Percentiles rank a stretch among this genome's conserved stretches.
These are phyloP conservation scores for Uropetala carovei DNA, from an alignment of 2,888 invertebrate genomes.

Conservation along the genomic window DNA sequence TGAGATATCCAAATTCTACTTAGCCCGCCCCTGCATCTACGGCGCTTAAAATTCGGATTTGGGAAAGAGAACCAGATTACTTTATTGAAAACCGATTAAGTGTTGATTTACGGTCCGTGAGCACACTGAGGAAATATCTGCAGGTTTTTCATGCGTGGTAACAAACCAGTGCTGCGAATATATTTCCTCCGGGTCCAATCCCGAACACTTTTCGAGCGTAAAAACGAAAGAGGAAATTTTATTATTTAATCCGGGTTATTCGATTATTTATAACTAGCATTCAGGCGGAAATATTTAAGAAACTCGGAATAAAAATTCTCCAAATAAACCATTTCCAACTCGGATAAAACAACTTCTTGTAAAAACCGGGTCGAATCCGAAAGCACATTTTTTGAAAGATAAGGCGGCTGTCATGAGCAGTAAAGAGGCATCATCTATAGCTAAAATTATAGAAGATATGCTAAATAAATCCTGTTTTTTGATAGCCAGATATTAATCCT, in stretches of 20 bases:
- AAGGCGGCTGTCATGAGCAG: no score
- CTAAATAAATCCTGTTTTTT: no score
- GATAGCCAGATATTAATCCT: no score
- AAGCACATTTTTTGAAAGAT: no score
- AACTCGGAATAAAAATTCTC: no score
- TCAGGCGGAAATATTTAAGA: no score
- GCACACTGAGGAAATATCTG: constrained; percentile 33
- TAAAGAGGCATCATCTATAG: no score
- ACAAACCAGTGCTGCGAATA: not conserved
- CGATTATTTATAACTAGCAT: not conserved
- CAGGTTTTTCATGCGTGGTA: constrained; percentile 37
- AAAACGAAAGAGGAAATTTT: not conserved
- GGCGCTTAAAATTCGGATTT: constrained; percentile 23
- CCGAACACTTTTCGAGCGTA: not conserved
- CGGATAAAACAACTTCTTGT: no score
- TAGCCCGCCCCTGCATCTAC: not conserved
- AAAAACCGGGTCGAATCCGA: no score
- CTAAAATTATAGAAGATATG: no score
- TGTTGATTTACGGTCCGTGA: constrained; percentile 23
- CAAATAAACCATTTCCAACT: no score
- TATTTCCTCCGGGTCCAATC: not conserved
- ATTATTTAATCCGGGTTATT: constrained; percentile 7
- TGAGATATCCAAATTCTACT: constrained; percentile 21
- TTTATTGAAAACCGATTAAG: constrained; percentile 56
- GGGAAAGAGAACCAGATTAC: not conserved